Evolutionary conservation across 2,888 invertebrate genomes (phyloP).

Genomic region (Kuschelorhynchus macadamiae): DNA sequence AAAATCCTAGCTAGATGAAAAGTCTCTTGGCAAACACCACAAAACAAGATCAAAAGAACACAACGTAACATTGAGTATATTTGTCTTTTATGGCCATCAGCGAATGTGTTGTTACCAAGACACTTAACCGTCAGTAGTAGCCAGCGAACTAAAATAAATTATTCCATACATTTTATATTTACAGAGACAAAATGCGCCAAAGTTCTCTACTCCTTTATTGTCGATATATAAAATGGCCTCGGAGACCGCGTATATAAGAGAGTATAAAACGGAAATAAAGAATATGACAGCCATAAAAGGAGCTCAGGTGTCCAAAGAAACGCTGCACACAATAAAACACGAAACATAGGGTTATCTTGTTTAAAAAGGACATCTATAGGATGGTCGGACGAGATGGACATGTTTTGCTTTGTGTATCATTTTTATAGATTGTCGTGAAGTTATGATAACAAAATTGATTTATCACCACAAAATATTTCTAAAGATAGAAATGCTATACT

Average conservation of each 20-base stretch:
- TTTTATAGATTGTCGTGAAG: background rate
- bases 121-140: conserved; percentile 37
- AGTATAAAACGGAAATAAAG: conserved; percentile 62
- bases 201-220: conserved; percentile 63
- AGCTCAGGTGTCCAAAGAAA: conserved; percentile 61
- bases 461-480: too few species aligned
- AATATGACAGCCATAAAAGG: conserved; percentile 63
- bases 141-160: conserved; percentile 63
- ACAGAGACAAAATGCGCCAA: conserved; percentile 66
- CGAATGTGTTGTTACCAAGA: conserved; percentile 23
- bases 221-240: conserved; percentile 58
- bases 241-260: conserved; percentile 49
- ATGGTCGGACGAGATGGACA: conserved; percentile 19
- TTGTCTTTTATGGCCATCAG: conserved; percentile 13
- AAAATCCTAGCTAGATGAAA: too few species aligned
- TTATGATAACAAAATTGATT: background rate
- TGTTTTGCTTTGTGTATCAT: conserved; percentile 15
- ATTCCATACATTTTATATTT: conserved; percentile 69
- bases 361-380: conserved; percentile 33
- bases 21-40: too few species aligned
- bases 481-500: too few species aligned
- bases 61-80: background rate
- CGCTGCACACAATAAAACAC: conserved; percentile 43
- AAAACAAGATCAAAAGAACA: too few species aligned
- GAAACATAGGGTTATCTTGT: conserved; percentile 44